Evolutionary conservation across 2,113 vertebrate species (phyloP).

Genomic region (Heterocephalus glaber): DNA sequence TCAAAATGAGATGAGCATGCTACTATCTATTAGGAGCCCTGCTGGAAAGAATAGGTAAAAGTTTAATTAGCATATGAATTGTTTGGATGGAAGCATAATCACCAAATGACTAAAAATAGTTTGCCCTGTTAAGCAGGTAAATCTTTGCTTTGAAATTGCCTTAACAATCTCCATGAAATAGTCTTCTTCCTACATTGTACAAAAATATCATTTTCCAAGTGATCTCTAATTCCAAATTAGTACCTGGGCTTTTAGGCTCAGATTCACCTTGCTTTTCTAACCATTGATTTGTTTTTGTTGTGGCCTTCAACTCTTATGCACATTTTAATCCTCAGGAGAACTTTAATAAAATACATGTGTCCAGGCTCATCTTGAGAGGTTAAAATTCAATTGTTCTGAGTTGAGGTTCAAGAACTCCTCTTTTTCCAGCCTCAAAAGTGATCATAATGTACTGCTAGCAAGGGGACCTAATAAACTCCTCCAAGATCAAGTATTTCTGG

Average conservation of each 20-base stretch:
- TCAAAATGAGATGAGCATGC: background rate
- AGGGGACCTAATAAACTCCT: background rate
- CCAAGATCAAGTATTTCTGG: background rate
- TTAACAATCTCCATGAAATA: background rate
- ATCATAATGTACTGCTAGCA: background rate
- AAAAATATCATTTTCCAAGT: background rate
- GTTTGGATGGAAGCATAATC: slow-evolving; percentile 20
- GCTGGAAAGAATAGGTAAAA: background rate
- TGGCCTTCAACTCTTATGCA: background rate
- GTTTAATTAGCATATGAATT: slow-evolving; percentile 62
- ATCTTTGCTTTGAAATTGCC: background rate
- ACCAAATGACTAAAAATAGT: slow-evolving; percentile 17
- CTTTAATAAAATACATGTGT: background rate
- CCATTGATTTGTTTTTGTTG: background rate
- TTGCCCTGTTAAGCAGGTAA: background rate
- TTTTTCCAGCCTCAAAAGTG: background rate
- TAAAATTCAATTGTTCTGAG: background rate
- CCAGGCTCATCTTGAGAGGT: fast-evolving
- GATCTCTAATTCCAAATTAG: background rate
- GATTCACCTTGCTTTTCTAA: background rate
- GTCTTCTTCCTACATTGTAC: background rate
- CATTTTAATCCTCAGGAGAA: background rate
- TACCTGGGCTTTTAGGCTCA: background rate
- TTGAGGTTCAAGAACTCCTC: background rate
- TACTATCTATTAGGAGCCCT: background rate